Evolutionary conservation across 1,140 invertebrate species (phyloP).

Genomic region (Rhopalosiphum maidis): DNA sequence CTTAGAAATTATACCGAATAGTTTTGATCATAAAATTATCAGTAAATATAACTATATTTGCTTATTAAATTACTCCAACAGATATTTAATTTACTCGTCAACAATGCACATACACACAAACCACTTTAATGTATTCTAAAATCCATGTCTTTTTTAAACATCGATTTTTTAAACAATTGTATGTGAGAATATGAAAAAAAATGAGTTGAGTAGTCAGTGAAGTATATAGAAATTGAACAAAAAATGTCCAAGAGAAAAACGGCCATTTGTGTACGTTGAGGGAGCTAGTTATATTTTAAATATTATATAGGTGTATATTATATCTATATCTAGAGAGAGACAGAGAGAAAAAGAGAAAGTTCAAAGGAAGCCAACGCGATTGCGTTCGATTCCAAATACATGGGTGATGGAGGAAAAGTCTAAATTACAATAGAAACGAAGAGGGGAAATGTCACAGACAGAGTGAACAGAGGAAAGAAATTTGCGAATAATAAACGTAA

Average conservation of each 20-base stretch:
- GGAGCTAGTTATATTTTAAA: constrained; percentile 42
- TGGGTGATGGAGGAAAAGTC: neutral
- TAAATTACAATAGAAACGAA: constrained; percentile 38
- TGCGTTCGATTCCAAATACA: constrained; percentile 34
- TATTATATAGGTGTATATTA: constrained; percentile 4
- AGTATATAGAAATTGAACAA: neutral
- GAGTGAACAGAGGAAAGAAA: neutral
- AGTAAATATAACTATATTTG: no score
- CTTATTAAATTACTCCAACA: no score
- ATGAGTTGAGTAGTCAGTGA: neutral
- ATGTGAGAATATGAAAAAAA: neutral
- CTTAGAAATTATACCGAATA: no score
- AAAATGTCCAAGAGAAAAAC: neutral
- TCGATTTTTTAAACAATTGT: neutral
- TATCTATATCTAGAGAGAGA: no score
- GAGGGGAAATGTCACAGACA: constrained; percentile 34
- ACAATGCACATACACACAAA: neutral
- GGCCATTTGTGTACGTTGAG: neutral
- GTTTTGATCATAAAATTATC: no score
- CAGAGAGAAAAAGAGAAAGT: neutral
- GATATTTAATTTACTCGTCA: neutral
- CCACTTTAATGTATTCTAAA: neutral
- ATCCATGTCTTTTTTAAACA: neutral
- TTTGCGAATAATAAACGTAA: constrained; percentile 30
- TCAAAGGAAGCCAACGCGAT: constrained; percentile 20